Conservation (phyloP, 2,113 vertebrate genomes). For the Centropus unirufus region DNA sequence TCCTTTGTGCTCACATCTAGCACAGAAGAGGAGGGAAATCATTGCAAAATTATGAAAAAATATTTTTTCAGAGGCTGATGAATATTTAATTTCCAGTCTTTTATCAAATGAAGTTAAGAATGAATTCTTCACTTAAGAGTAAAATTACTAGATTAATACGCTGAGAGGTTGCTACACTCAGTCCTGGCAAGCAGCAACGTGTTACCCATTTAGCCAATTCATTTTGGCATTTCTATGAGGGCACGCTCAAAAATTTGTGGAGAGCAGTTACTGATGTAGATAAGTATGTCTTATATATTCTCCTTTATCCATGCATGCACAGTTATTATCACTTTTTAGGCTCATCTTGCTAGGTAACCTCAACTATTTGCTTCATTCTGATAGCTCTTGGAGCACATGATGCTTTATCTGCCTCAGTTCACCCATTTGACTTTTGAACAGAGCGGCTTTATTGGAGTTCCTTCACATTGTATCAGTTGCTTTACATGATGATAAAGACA, state of each 20-base stretch:
- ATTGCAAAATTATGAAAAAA: slow-evolving; percentile 23
- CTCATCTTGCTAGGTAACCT: neutral
- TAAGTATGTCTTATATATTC: neutral
- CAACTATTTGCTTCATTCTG: neutral
- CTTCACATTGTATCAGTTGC: neutral
- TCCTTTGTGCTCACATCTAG: neutral
- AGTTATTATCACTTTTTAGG: neutral
- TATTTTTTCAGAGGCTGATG: slow-evolving; percentile 16
- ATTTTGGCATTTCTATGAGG: neutral
- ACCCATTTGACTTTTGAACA: neutral
- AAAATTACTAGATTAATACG: neutral
- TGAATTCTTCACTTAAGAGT: neutral
- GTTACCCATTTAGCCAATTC: neutral
- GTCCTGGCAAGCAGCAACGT: neutral
- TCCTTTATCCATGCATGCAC: neutral
- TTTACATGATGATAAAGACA: neutral
- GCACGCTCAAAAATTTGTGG: neutral
- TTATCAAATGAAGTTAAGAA: neutral
- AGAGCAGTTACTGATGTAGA: neutral
- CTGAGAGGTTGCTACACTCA: neutral
- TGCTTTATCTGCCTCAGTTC: neutral
- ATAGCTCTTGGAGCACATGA: fast-evolving
- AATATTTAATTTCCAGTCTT: slow-evolving; percentile 42
- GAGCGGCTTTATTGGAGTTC: neutral
- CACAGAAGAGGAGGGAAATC: slow-evolving; percentile 1